phyloP scores from a whole-genome alignment of 2,888 invertebrate genomes.

The Melanophora roralis region DNA sequence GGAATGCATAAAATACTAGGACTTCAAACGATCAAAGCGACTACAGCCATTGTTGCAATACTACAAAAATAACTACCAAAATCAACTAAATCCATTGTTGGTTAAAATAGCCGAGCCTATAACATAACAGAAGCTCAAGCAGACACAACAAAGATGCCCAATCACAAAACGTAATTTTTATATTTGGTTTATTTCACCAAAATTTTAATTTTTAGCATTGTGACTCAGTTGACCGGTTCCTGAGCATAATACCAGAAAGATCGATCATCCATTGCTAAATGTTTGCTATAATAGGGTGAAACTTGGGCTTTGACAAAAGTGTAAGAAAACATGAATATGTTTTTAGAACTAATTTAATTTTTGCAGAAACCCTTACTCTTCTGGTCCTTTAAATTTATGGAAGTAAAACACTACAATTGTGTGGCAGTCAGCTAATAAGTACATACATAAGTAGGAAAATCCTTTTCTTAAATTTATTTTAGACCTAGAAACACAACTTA shows the following conservation, averaged over 20 bases:
- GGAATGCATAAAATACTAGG: not conserved
- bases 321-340: slow-evolving; percentile 28
- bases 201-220: slow-evolving; percentile 50
- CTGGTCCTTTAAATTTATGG: not conserved
- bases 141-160: no score
- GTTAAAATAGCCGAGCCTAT: not conserved
- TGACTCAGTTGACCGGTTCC: slow-evolving; percentile 62
- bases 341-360: slow-evolving; percentile 35
- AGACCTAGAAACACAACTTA: no score
- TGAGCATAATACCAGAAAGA: slow-evolving; percentile 53
- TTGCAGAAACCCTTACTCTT: slow-evolving; percentile 18
- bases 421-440: no score
- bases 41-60: slow-evolving; percentile 37
- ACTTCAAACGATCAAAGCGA: not conserved
- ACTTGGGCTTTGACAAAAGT: not conserved
- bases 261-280: no score
- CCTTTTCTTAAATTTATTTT: no score
- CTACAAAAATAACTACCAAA: not conserved
- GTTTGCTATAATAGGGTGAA: no score
- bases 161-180: no score
- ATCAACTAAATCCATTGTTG: slow-evolving; percentile 26
- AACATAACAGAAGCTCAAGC: no score
- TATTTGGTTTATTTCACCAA: no score
- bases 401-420: not conserved
- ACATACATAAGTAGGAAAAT: no score